These are phyloP conservation scores for Cosmia trapezina DNA, from an alignment of 2,888 invertebrate species.

Conservation along the genomic window DNA sequence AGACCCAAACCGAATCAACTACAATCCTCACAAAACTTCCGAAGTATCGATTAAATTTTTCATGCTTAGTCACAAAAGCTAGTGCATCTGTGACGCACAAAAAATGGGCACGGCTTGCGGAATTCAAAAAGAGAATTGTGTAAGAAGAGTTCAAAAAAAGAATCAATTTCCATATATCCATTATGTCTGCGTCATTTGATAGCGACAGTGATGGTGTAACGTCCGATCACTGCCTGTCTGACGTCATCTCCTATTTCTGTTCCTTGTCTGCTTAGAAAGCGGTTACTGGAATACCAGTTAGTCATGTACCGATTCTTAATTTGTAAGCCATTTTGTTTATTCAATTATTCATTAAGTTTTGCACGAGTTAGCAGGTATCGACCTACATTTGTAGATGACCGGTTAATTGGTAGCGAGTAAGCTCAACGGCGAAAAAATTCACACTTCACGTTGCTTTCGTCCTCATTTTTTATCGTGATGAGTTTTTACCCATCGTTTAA, in stretches of 20 bases:
- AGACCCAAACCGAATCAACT: conserved; percentile 7
- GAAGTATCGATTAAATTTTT: background rate
- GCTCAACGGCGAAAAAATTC: conserved; percentile 26
- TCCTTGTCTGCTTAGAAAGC: conserved; percentile 62
- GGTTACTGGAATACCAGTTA: conserved; percentile 59
- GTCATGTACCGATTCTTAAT: conserved; percentile 59
- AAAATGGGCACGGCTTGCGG: conserved; percentile 6
- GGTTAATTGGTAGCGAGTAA: conserved; percentile 38
- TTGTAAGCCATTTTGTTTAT: conserved; percentile 53
- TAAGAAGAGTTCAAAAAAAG: conserved; percentile 38
- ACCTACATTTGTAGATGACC: conserved; percentile 42
- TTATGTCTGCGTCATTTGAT: conserved; percentile 57
- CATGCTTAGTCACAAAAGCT: background rate
- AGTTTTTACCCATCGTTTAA: conserved; percentile 22
- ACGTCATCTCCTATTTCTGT: conserved; percentile 63
- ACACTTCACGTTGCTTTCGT: conserved; percentile 36
- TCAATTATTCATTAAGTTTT: conserved; percentile 58
- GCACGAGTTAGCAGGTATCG: conserved; percentile 48
- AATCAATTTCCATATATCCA: conserved; percentile 42
- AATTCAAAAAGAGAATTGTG: conserved; percentile 52
- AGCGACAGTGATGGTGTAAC: conserved; percentile 58
- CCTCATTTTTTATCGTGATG: conserved; percentile 36
- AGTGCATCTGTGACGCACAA: conserved; percentile 12
- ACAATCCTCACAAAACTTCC: background rate
- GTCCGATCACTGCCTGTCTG: conserved; percentile 34